Evolutionary conservation across 2,797 vertebrate species (phyloP), one percentile per base, ranked within the genome.

Genomic region (Echeneis naucrates): DNA sequence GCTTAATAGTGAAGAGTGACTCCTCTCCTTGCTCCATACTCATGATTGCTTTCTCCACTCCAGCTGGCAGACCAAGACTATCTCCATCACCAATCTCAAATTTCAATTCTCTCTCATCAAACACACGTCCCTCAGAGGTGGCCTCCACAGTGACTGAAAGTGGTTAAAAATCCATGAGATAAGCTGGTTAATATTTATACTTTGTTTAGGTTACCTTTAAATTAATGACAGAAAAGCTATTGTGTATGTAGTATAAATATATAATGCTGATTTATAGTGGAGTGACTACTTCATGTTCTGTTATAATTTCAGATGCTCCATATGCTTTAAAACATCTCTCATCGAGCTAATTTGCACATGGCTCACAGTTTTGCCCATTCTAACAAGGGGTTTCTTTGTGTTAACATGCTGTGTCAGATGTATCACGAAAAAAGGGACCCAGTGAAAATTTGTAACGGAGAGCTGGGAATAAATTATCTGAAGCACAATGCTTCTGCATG

Each of bases 1-100:
- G 93, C 76, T 95, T 97, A 45, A 99, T 92, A 72, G 85, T 94
- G 76, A 99, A 94, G 27, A 97, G 75, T 0, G 97, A 95, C 77
- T 97, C 96, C 80, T 99, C 98, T 0, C 89, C 96, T 72, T 98
- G 95, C 83, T 99, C 97, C 98, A 99, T 99, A 74, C 95, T 94
- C 79, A 95, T 96, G 68, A 99, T 93, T 7, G 95, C 95, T 75
- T 95, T 97, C 92, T 99, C 98, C 82, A 97, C 92, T n/a, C 97
- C 98, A 13, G 75, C 66, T 21, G 97, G 98, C 57, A 99, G 89
- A 67, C 95, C 94, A 0, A 96, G 92, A 82, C 78, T 93, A 19
- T 97, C 97, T 23, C 95, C 97, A 77, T 98, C 97, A 4, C 97
- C 97, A 0, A 99, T 81, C 87, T 98, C 97, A 93, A 98, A 98